These are phyloP conservation scores for Montipora capricornis DNA, from an alignment of 64 coral and sea anemone genomes.

Conservation along the genomic window DNA sequence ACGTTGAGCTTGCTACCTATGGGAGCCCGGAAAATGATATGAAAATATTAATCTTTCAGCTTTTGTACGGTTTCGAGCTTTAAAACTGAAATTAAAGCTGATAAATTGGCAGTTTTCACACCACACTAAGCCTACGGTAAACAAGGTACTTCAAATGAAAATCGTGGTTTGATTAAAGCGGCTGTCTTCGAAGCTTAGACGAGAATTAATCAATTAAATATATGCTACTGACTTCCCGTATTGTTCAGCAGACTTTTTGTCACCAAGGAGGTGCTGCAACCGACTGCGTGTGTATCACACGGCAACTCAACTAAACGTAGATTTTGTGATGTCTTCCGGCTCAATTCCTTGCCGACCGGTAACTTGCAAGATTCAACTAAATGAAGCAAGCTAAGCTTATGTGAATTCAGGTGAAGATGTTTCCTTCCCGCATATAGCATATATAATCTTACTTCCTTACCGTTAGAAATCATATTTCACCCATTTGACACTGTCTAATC, in stretches of 20 bases:
- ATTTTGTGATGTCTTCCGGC: not conserved
- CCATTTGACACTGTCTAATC: not conserved
- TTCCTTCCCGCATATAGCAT: not conserved
- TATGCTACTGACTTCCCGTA: not conserved
- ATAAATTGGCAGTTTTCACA: conserved; percentile 27
- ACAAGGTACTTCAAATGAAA: not conserved
- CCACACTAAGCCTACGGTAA: not conserved
- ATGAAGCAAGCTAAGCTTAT: not conserved
- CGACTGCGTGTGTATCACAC: not conserved
- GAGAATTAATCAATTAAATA: conserved; percentile 24
- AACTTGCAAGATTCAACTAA: not conserved
- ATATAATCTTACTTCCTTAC: not conserved
- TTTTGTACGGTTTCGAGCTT: not conserved
- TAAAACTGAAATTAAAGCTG: not conserved
- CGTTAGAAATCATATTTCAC: conserved; percentile 41
- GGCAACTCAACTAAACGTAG: not conserved
- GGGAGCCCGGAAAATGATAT: not conserved
- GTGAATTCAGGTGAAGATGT: not conserved
- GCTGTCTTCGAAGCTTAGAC: not conserved
- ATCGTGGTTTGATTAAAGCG: not conserved
- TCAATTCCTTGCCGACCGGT: not conserved
- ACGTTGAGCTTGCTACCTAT: not conserved
- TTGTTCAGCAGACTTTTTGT: not conserved
- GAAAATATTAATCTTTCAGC: not conserved
- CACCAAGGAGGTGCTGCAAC: too few relatives aligned